Conservation (phyloP, 2,113 vertebrate species). For the Etia nguti region DNA sequence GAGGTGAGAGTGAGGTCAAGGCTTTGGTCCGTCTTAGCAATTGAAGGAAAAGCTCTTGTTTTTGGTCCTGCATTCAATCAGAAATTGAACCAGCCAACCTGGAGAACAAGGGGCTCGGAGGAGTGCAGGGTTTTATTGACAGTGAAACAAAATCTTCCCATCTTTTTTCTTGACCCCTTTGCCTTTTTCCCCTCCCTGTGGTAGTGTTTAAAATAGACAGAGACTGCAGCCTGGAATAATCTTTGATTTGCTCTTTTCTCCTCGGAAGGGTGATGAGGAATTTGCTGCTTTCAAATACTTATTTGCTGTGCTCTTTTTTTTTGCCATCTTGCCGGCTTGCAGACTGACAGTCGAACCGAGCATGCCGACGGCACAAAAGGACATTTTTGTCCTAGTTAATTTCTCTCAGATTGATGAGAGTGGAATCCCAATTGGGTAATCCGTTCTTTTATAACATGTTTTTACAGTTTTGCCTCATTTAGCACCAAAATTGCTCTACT, state of each 20-base stretch:
- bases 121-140: constrained; percentile 48
- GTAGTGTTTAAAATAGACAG: constrained; percentile 16
- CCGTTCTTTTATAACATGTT: background rate
- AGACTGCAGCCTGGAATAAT: background rate
- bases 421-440: background rate
- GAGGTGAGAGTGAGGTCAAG: constrained; percentile 66
- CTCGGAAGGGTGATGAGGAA: background rate
- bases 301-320: background rate
- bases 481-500: background rate
- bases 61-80: constrained; percentile 55
- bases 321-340: background rate
- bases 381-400: background rate
- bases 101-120: constrained; percentile 11
- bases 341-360: background rate
- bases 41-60: constrained; percentile 57
- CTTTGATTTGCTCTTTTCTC: constrained; percentile 2
- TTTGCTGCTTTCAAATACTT: background rate
- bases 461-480: background rate
- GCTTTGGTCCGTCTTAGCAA: constrained; percentile 35
- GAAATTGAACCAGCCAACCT: constrained; percentile 50
- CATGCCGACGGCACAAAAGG: background rate
- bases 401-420: background rate
- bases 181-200: background rate
- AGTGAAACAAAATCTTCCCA: constrained; percentile 30
- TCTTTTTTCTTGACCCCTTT: constrained; percentile 14